Evolutionary conservation across 2,797 vertebrate genomes (phyloP), one percentile per base, ranked within the genome.

Genomic region (Cheirogaleus major): DNA sequence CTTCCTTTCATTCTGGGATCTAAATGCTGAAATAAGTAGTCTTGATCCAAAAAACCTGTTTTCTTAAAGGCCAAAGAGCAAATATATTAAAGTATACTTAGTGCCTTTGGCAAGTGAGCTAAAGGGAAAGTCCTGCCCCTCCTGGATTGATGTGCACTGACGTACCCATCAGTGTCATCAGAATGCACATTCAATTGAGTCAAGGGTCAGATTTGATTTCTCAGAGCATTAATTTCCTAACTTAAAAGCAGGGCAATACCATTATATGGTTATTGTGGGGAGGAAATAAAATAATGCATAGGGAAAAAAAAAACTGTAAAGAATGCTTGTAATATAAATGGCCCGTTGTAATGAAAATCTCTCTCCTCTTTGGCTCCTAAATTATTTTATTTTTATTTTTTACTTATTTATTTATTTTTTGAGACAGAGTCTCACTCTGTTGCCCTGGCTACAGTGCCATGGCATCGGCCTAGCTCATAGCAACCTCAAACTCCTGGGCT

Each of bases 31-130:
- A 80, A 79, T 65, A 70, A 83, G 57, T 4, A 85, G 41, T 32
- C 50, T 57, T 32, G 20, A 78, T 94, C 92, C 91, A 27, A 79
- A 72, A 86, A 91, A 35, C 12, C 2, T 1, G 30, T 69, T 86
- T 91, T 89, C 96, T 94, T 67, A 88, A 79, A 94, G 65, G 87
- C 70, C 79, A 86, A 91, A 83, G 75, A 80, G 50, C 61, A 76
- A 79, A 61, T 2, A 2, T 52, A 69, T 52, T 78, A 2, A 45
- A 27, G 17, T 30, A 18, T 14, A 30, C 65, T 63, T 32, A 6
- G 38, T 35, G 43, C 5, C 52, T 45, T 91, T 89, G 92, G 45
- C 75, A 70, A 86, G 65, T 14, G 50, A 25, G 35, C 25, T 65
- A 38, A 45, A 83, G 23, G 73, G 86, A 43, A 59, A 83, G 5